Percentiles rank a stretch among this genome's conserved stretches.
Conservation (phyloP, 2,888 invertebrate species). For the Netelia fuscicornis region DNA sequence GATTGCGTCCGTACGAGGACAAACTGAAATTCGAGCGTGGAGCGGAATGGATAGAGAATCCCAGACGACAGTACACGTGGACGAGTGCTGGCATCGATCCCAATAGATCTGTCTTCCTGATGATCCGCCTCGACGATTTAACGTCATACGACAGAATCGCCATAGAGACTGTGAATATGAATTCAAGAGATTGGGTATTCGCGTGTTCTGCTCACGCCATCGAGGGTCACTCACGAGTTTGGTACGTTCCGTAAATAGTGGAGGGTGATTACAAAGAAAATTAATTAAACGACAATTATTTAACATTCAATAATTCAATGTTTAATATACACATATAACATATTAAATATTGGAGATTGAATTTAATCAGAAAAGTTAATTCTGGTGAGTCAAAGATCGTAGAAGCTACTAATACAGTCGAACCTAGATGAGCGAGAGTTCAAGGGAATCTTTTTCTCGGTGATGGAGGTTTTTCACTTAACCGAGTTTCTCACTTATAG, state of each 20-base stretch:
- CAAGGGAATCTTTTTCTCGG: rapidly evolving
- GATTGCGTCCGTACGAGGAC: slow-evolving; percentile 78
- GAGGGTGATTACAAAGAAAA: slow-evolving; percentile 72
- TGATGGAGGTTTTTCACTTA: too few relatives aligned
- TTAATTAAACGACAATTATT: too few relatives aligned
- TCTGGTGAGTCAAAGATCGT: too few relatives aligned
- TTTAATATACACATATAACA: too few relatives aligned
- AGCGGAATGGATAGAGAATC: slow-evolving; percentile 86
- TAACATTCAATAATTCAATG: too few relatives aligned
- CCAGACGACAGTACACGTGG: slow-evolving; percentile 84
- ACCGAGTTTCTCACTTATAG: too few relatives aligned
- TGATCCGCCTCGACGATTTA: slow-evolving; percentile 87
- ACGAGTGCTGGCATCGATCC: slow-evolving; percentile 81
- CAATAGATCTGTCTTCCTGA: slow-evolving; percentile 86
- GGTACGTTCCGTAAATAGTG: slow-evolving; percentile 87
- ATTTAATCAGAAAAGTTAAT: too few relatives aligned
- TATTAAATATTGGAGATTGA: too few relatives aligned
- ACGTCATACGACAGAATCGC: slow-evolving; percentile 87
- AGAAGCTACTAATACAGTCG: too few relatives aligned
- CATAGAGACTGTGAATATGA: slow-evolving; percentile 89
- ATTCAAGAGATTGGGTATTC: slow-evolving; percentile 91
- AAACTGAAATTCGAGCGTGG: slow-evolving; percentile 83
- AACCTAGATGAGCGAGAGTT: too few relatives aligned
- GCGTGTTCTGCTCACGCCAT: slow-evolving; percentile 89
- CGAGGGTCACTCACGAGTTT: slow-evolving; percentile 86